Base-by-base conservation (phyloP, 2,113 vertebrate genomes). In the Diphyllodes magnificus region DNA sequence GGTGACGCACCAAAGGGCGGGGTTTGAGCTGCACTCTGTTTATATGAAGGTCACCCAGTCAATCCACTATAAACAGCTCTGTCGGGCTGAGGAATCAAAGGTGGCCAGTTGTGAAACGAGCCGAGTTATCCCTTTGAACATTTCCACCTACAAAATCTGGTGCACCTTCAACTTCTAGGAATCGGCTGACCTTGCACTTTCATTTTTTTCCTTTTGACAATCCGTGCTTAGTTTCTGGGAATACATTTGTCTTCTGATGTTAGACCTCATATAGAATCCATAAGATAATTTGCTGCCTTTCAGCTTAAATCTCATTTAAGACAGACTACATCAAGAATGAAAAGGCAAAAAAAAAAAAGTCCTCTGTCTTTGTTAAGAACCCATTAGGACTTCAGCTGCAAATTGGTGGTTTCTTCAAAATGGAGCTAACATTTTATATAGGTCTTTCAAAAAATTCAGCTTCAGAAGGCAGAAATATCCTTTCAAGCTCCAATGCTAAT, bases 401-500 rank as follows among this genome's bases (percentile, higher is more conserved):
- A 96, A 87, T 69, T 23, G 16, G 31, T 60, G 22, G 44, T 53
- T 87, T 88, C 66, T 81, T 78, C 53, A 82, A 90, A 91, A 72
- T 5, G 15, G n/a, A 96, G 27, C 13, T 61, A 82, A 70, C 44
- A 25, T 81, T 79, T 93, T 72, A 76, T 40, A 82, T 5, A 64
- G 27, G 33, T 82, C 61, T 91, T 82, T 84, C 25, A 33, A 90
- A 95, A 86, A 70, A 51, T 13, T 39, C 47, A 85, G 45, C 61
- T 79, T 53, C 69, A 91, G 21, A 85, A 92, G 33, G 66, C 53
- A 86, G 69, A 68, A 45, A 79, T 56, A 92, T 53, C 65, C 71
- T 96, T 97, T 94, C 86, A 95, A 90, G 88, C 68, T 92, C 68
- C 69, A 59, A 6, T 88, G 81, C 66, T 93, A 92, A 95, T 94